Percentiles rank a stretch among this genome's conserved stretches.
These are phyloP conservation scores for Pseudomugil gertrudae DNA, from an alignment of 2,797 vertebrate species.

Conservation along the genomic window DNA sequence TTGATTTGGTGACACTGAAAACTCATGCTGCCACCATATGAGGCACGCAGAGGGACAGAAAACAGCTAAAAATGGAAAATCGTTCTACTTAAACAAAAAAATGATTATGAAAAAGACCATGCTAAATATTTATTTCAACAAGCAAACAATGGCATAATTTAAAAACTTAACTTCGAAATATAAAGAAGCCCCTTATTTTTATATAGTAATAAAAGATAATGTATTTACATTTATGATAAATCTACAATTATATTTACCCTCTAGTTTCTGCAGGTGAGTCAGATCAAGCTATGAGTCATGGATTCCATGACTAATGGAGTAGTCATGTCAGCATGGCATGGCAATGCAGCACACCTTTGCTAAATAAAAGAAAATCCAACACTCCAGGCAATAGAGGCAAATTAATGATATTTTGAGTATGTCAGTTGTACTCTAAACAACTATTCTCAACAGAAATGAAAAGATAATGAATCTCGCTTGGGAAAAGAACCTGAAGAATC, in stretches of 20 bases:
- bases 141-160: background rate
- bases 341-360: conserved; percentile 37
- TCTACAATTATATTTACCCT: conserved; percentile 9
- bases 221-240: background rate
- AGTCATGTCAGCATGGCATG: conserved; percentile 39
- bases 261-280: conserved; percentile 37
- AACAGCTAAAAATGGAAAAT: background rate
- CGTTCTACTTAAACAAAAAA: background rate
- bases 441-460: conserved; percentile 4
- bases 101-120: background rate
- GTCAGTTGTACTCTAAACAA: conserved; percentile 1
- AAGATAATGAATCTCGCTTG: conserved; percentile 5
- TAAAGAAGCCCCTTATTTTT: background rate
- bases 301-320: conserved; percentile 39
- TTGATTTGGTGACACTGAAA: conserved; percentile 33
- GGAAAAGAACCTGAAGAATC: background rate
- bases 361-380: conserved; percentile 5
- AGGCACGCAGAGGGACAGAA: background rate
- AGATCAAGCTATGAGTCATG: conserved; percentile 41
- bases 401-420: conserved; percentile 23
- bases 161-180: background rate
- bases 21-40: conserved; percentile 9
- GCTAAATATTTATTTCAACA: background rate
- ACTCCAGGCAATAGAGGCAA: conserved; percentile 5
- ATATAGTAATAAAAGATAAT: background rate